A percentile compares a stretch with the other conserved stretches of the same genome.
phyloP scores from a whole-genome alignment of 2,797 vertebrate genomes.

The Sciaenops ocellatus region DNA sequence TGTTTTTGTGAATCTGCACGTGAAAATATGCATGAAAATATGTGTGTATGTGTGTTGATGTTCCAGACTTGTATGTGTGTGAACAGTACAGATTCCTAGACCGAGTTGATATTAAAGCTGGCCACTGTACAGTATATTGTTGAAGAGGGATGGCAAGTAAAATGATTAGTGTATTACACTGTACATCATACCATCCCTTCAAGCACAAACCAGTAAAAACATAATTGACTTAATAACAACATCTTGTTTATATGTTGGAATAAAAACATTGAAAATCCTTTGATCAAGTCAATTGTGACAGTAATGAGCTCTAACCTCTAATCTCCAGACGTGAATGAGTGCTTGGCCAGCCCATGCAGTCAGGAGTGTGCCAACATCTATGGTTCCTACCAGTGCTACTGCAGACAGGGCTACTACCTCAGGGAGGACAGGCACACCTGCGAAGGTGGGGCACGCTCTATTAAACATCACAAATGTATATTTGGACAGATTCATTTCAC shows the following conservation, averaged over 20 bases:
- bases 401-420: constrained; percentile 93
- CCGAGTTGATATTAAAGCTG: constrained; percentile 33
- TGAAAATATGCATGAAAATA: constrained; percentile 56
- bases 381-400: constrained; percentile 99
- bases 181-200: constrained; percentile 40
- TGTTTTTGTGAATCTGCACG: constrained; percentile 51
- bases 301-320: constrained; percentile 61
- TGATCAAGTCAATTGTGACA: constrained; percentile 62
- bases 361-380: constrained; percentile 98
- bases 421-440: constrained; percentile 94
- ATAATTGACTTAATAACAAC: constrained; percentile 68
- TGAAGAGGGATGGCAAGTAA: neutral
- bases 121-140: constrained; percentile 23
- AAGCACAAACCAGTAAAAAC: constrained; percentile 52
- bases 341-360: constrained; percentile 91
- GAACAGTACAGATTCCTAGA: constrained; percentile 15
- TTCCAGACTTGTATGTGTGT: constrained; percentile 11
- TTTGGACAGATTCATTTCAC: constrained; percentile 28
- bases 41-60: constrained; percentile 26
- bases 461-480: constrained; percentile 12
- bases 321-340: constrained; percentile 94
- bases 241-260: constrained; percentile 51
- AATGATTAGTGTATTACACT: constrained; percentile 17
- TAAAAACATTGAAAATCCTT: constrained; percentile 54
- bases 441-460: constrained; percentile 84